A percentile compares a stretch with the other conserved stretches of the same genome.
Evolutionary conservation across 2,113 vertebrate genomes (phyloP).

Genomic region (Mobula birostris): DNA sequence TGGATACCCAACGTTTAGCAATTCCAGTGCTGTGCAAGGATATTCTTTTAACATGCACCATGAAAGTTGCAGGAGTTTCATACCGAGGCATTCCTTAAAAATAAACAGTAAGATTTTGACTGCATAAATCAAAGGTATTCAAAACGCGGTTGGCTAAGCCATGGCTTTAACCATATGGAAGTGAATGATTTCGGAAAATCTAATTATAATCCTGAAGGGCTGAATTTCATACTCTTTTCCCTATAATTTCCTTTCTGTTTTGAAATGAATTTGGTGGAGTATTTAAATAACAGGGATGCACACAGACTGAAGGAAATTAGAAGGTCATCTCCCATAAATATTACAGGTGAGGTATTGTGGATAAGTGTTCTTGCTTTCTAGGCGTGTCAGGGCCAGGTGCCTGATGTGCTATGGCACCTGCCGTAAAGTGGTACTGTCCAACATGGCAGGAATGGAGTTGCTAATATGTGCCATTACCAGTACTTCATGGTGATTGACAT

Average conservation of each 20-base stretch:
- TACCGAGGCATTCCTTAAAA: neutral
- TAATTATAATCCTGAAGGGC: neutral
- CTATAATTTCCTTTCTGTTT: conserved; percentile 7
- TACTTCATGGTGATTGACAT: no score
- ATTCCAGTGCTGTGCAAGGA: neutral
- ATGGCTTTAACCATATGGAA: neutral
- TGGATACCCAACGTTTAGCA: neutral
- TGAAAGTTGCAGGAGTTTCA: neutral
- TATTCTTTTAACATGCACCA: neutral
- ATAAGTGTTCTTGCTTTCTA: no score
- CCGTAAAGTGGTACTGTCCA: no score
- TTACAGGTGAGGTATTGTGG: neutral
- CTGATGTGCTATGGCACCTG: no score
- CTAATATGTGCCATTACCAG: no score
- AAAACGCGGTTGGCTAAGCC: neutral
- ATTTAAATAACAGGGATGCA: neutral
- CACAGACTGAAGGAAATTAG: neutral
- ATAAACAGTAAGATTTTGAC: conserved; percentile 9
- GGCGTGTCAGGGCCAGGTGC: no score
- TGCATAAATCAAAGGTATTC: neutral
- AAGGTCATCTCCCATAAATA: neutral
- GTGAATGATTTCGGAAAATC: neutral
- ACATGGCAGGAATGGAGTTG: no score
- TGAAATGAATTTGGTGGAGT: neutral
- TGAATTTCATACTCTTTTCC: neutral